A percentile compares a stretch with the other conserved stretches of the same genome.
phyloP scores from a whole-genome alignment of 2,888 invertebrate genomes.

The Leucoptera coffeella region DNA sequence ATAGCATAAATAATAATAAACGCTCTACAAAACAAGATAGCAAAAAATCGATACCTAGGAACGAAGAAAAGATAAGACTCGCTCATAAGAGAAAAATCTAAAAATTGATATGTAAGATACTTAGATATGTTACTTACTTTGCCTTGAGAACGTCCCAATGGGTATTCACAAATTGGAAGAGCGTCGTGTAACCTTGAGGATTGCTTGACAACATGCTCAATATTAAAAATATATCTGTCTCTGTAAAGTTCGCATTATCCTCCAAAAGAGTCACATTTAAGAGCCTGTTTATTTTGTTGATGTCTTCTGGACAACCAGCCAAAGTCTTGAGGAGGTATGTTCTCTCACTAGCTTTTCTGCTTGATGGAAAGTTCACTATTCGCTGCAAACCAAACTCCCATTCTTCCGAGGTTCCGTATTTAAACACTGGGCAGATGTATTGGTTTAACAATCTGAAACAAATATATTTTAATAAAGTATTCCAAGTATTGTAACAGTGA shows the following conservation, averaged over 20 bases:
- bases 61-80: too few species aligned
- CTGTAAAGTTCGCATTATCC: conserved; percentile 66
- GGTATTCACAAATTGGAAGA: conserved; percentile 65
- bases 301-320: conserved; percentile 72
- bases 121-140: conserved; percentile 54
- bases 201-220: conserved; percentile 69
- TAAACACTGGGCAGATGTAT: conserved; percentile 75
- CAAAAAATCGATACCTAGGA: too few species aligned
- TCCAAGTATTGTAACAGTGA: too few species aligned
- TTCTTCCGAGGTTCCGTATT: conserved; percentile 72
- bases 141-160: conserved; percentile 64
- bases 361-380: conserved; percentile 67
- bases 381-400: conserved; percentile 79
- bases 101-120: too few species aligned
- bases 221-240: conserved; percentile 68
- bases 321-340: conserved; percentile 72
- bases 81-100: too few species aligned
- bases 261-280: conserved; percentile 65
- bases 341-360: conserved; percentile 66
- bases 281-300: conserved; percentile 57
- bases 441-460: conserved; percentile 62
- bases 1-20: neutral
- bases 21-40: too few species aligned
- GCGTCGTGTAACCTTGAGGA: conserved; percentile 63
- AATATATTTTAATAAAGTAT: conserved; percentile 1